phyloP scores from a whole-genome alignment of 2,113 vertebrate species.

The Litocranius walleri region DNA sequence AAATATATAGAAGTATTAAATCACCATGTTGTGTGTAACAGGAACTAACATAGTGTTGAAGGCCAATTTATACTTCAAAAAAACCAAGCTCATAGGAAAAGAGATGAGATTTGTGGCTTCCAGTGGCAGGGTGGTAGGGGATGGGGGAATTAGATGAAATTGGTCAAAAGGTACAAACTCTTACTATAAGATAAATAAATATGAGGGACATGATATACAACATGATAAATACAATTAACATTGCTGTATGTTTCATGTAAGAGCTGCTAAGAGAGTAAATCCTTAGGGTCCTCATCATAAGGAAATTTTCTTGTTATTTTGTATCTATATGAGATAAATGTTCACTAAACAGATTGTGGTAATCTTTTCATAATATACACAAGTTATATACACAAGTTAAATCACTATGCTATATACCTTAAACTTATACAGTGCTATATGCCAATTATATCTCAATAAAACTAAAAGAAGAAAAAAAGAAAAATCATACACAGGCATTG shows the following conservation, averaged over 20 bases:
- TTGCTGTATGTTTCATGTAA: background rate
- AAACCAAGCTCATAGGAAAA: background rate
- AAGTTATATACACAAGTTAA: background rate
- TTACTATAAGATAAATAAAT: background rate
- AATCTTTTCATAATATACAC: background rate
- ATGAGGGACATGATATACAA: background rate
- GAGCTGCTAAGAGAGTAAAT: background rate
- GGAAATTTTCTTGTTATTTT: background rate
- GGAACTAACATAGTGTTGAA: background rate
- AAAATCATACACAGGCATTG: background rate
- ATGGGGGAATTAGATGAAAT: background rate
- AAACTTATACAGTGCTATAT: background rate
- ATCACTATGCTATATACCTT: background rate
- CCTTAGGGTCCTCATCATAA: background rate
- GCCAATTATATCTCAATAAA: background rate
- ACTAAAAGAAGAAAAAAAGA: background rate
- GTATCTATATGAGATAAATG: background rate
- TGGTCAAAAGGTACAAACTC: background rate
- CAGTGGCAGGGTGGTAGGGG: accelerated
- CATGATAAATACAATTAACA: background rate
- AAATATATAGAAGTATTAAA: background rate
- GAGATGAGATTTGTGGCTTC: background rate
- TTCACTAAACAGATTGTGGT: background rate
- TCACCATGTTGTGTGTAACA: background rate
- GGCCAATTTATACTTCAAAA: background rate